Conservation (phyloP, 92 coral and sea anemone species). For the Pocillopora grandis region DNA sequence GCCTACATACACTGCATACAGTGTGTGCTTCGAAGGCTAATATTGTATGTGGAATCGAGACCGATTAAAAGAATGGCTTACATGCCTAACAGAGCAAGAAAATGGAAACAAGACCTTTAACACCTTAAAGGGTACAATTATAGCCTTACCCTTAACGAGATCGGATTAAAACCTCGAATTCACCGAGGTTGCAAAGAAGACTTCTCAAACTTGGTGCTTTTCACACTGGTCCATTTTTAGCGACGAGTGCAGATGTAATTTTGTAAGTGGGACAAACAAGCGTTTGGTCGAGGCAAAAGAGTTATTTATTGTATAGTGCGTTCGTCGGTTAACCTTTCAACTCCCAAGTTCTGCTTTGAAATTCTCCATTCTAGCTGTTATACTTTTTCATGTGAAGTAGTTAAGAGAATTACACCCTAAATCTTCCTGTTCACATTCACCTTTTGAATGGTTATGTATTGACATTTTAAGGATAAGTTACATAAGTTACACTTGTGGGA, state of each 20-base stretch:
- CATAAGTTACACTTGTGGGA: too few relatives aligned
- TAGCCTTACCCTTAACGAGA: neutral
- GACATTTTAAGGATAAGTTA: too few relatives aligned
- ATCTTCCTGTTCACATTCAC: too few relatives aligned
- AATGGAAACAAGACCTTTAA: neutral
- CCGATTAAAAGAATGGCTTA: neutral
- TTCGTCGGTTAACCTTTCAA: too few relatives aligned
- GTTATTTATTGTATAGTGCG: too few relatives aligned
- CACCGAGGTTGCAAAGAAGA: slow-evolving; percentile 21
- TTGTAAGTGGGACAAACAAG: slow-evolving; percentile 34
- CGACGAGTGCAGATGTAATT: neutral
- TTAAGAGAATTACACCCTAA: too few relatives aligned
- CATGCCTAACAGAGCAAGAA: neutral
- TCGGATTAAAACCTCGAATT: slow-evolving; percentile 15
- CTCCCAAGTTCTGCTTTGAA: too few relatives aligned
- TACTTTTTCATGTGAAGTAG: too few relatives aligned
- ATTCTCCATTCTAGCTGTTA: too few relatives aligned
- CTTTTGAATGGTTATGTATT: too few relatives aligned
- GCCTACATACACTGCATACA: slow-evolving; percentile 18
- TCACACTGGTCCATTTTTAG: neutral
- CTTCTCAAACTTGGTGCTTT: neutral
- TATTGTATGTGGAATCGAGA: neutral
- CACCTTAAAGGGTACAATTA: slow-evolving; percentile 2
- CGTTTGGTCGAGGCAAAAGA: neutral
- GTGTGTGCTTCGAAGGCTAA: slow-evolving; percentile 12